A percentile compares a stretch with the other conserved stretches of the same genome.
Conservation (phyloP, 2,888 invertebrate genomes). For the Leucophenga montana region DNA sequence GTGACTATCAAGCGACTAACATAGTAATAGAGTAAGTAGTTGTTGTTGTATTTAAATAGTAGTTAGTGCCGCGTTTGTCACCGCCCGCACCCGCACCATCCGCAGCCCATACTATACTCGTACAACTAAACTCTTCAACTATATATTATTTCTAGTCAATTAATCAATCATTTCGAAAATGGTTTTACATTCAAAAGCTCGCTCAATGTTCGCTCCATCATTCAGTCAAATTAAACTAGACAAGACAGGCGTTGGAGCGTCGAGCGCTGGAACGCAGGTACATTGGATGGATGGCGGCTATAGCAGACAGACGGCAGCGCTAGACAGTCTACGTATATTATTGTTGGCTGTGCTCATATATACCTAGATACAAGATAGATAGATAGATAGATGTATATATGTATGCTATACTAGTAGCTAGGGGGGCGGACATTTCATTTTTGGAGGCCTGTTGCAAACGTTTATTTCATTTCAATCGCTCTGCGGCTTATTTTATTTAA, state of each 20-base stretch:
- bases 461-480: too few relatives aligned
- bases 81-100: slow-evolving; percentile 32
- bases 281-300: too few relatives aligned
- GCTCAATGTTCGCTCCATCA: neutral
- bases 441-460: too few relatives aligned
- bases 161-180: slow-evolving; percentile 62
- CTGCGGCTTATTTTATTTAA: too few relatives aligned
- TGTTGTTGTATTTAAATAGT: slow-evolving; percentile 53
- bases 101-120: slow-evolving; percentile 28
- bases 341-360: too few relatives aligned
- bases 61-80: slow-evolving; percentile 45
- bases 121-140: slow-evolving; percentile 28
- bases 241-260: slow-evolving; percentile 2
- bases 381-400: too few relatives aligned
- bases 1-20: neutral
- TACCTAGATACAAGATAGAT: too few relatives aligned
- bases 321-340: too few relatives aligned
- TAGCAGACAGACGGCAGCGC: too few relatives aligned
- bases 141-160: slow-evolving; percentile 49
- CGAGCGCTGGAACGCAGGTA: neutral
- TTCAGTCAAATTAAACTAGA: slow-evolving; percentile 9
- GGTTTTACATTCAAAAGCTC: slow-evolving; percentile 37
- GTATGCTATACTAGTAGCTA: too few relatives aligned
- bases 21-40: neutral
- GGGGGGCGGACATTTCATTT: too few relatives aligned